Percentiles rank a stretch among this genome's conserved stretches.
These are phyloP conservation scores for Drosophila cardini DNA, from an alignment of 1,140 invertebrate species.

Conservation along the genomic window DNA sequence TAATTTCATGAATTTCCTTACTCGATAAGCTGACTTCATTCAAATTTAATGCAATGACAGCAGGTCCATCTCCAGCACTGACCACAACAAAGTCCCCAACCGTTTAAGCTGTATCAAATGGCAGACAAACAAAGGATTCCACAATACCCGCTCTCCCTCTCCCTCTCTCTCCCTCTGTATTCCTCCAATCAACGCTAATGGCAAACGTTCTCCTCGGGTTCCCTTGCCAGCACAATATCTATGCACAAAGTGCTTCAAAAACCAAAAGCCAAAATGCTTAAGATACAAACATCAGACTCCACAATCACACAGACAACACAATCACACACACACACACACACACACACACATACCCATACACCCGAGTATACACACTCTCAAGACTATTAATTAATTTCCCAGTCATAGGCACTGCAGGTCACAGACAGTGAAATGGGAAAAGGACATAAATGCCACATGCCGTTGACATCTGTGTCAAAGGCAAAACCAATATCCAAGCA, in stretches of 20 bases:
- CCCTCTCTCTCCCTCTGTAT: constrained; percentile 57
- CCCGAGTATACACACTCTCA: constrained; percentile 23
- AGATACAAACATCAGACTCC: constrained; percentile 31
- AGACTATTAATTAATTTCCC: constrained; percentile 79
- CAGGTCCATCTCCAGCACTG: constrained; percentile 6
- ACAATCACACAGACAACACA: neutral
- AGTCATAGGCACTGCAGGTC: constrained; percentile 62
- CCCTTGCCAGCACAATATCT: constrained; percentile 39
- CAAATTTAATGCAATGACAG: constrained; percentile 1
- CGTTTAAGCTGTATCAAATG: constrained; percentile 59
- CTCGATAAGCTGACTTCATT: neutral
- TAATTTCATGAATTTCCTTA: too few species aligned
- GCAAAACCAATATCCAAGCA: constrained; percentile 63
- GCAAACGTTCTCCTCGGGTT: constrained; percentile 41
- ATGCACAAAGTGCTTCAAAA: constrained; percentile 69
- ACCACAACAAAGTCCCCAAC: constrained; percentile 63
- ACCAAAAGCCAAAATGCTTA: constrained; percentile 71
- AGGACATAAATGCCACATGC: constrained; percentile 48
- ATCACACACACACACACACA: constrained; percentile 12
- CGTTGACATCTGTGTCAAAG: constrained; percentile 76
- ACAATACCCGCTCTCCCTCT: neutral
- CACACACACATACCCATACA: constrained; percentile 8
- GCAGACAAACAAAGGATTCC: constrained; percentile 64
- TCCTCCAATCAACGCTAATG: constrained; percentile 76
- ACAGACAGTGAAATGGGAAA: constrained; percentile 50